Evolutionary conservation across 2,888 invertebrate genomes (phyloP).

Genomic region (Smittia aterrima): DNA sequence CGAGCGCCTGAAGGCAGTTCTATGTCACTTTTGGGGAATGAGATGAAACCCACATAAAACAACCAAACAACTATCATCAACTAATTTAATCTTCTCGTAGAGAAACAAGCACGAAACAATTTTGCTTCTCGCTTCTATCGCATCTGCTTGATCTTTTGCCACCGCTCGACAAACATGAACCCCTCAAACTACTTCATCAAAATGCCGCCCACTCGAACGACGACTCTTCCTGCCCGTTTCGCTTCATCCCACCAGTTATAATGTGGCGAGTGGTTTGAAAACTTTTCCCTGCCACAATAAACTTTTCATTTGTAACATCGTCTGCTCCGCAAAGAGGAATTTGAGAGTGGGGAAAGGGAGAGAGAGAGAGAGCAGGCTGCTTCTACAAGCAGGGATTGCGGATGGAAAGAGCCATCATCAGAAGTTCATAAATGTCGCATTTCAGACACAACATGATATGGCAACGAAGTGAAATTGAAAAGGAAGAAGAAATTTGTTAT

Average conservation of each 20-base stretch:
- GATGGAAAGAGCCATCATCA: background rate
- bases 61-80: conserved; percentile 41
- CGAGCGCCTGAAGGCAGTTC: background rate
- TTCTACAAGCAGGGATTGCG: background rate
- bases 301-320: conserved; percentile 39
- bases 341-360: background rate
- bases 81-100: conserved; percentile 39
- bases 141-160: conserved; percentile 39
- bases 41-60: conserved; percentile 37
- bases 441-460: background rate
- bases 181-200: conserved; percentile 17
- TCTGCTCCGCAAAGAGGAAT: conserved; percentile 19
- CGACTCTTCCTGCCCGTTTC: background rate
- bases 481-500: conserved; percentile 19
- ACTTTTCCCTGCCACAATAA: conserved; percentile 28
- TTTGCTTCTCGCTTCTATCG: conserved; percentile 18
- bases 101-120: conserved; percentile 1
- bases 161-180: background rate
- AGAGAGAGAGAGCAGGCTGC: too few species aligned
- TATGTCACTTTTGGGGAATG: background rate
- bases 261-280: conserved; percentile 32
- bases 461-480: background rate
- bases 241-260: conserved; percentile 30
- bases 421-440: conserved; percentile 7
- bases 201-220: background rate